phyloP scores from a whole-genome alignment of 2,797 vertebrate genomes.

The Todus mexicanus region DNA sequence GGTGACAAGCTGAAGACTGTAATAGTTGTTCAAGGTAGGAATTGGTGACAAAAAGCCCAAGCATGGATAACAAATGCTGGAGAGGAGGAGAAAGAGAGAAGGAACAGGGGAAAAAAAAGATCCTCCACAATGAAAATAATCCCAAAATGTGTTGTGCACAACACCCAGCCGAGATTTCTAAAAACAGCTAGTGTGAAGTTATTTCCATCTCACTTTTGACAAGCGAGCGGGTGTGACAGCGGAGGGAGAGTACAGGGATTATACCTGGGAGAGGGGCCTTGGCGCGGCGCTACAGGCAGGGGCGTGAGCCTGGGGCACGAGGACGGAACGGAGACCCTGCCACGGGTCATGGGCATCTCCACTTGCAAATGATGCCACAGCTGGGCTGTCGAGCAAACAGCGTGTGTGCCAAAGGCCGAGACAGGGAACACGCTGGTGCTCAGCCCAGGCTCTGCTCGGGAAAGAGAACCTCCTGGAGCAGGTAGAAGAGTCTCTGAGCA shows the following conservation, averaged over 20 bases:
- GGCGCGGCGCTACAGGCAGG: accelerated
- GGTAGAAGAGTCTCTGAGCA: background rate
- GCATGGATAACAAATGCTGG: background rate
- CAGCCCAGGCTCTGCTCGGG: background rate
- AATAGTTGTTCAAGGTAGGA: background rate
- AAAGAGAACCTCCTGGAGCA: background rate
- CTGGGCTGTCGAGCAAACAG: background rate
- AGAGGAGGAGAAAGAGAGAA: background rate
- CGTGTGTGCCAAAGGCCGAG: background rate
- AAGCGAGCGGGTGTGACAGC: background rate
- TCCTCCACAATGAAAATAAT: constrained; percentile 22
- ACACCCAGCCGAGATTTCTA: constrained; percentile 47
- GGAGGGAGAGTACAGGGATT: background rate
- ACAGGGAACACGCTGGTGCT: background rate
- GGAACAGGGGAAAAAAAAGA: background rate
- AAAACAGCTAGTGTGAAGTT: constrained; percentile 38
- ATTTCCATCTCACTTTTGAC: constrained; percentile 54
- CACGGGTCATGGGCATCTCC: accelerated
- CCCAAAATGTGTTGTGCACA: constrained; percentile 31
- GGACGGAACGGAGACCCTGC: background rate
- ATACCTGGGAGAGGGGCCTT: background rate
- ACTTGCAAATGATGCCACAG: accelerated
- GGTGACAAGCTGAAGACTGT: background rate
- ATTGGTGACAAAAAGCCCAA: background rate
- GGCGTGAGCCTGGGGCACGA: background rate